Percentiles rank a stretch among this genome's conserved stretches.
These are phyloP conservation scores for Lipotes vexillifer DNA, from an alignment of 2,113 vertebrate species.

Conservation along the genomic window DNA sequence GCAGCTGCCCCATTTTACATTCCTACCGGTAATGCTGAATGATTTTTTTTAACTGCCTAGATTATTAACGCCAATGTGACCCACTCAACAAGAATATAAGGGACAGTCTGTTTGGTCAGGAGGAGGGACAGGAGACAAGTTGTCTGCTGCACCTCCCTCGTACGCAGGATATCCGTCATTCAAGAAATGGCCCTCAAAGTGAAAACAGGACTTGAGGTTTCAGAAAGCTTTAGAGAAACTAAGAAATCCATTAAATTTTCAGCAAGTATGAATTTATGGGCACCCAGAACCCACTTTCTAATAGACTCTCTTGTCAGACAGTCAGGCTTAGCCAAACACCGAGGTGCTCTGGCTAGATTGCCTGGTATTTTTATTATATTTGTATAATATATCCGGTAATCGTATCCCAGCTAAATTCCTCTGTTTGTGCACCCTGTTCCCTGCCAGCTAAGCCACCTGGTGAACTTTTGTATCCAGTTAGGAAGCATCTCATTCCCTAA, in stretches of 20 bases:
- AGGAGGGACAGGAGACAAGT: neutral
- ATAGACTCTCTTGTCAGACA: conserved; percentile 59
- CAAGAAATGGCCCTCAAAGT: conserved; percentile 46
- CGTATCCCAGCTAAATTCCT: neutral
- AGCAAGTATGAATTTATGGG: neutral
- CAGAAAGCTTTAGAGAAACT: conserved; percentile 44
- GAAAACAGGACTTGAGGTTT: conserved; percentile 58
- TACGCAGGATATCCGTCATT: neutral
- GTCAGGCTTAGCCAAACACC: conserved; percentile 22
- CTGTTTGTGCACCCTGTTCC: neutral
- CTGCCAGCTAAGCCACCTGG: neutral
- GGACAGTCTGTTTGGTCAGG: neutral
- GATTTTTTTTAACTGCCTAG: conserved; percentile 3
- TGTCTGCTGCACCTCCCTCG: neutral
- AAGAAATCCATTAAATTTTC: conserved; percentile 62
- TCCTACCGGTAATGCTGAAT: neutral
- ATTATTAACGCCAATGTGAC: neutral
- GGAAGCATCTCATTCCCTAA: neutral
- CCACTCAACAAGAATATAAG: neutral
- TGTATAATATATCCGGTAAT: neutral
- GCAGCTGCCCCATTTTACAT: neutral
- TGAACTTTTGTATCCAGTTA: neutral
- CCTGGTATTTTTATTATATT: conserved; percentile 11
- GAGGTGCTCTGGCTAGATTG: neutral
- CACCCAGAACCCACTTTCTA: conserved; percentile 49